These are phyloP conservation scores for Sorex maritimensis DNA, from an alignment of 2,797 vertebrate genomes.

Conservation along the genomic window DNA sequence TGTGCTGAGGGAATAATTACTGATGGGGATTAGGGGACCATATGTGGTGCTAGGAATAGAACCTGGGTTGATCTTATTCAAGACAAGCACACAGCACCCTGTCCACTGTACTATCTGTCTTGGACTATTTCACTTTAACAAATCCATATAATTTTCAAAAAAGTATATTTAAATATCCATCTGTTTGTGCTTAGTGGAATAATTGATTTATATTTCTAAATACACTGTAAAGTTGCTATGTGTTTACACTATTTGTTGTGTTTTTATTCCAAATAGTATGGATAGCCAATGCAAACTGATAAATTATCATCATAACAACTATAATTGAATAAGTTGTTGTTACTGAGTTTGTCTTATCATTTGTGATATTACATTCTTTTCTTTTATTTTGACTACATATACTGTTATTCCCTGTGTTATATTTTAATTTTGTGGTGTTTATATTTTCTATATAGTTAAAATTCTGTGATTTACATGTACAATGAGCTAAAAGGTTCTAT, in stretches of 20 bases:
- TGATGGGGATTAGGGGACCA: no score
- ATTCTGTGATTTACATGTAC: background rate
- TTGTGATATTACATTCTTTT: background rate
- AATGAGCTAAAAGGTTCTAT: no score
- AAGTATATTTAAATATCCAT: background rate
- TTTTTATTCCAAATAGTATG: background rate
- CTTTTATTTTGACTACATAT: background rate
- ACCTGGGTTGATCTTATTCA: no score
- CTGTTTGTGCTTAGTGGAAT: background rate
- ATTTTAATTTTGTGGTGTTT: background rate
- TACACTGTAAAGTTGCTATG: background rate
- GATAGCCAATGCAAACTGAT: background rate
- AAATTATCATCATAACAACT: background rate
- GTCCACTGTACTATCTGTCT: no score
- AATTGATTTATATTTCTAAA: background rate
- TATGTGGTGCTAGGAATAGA: no score
- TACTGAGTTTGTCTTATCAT: background rate
- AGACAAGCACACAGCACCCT: background rate
- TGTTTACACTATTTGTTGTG: background rate
- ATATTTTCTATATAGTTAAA: slow-evolving; percentile 5
- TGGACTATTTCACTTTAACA: no score
- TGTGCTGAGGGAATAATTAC: no score
- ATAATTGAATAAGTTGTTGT: background rate
- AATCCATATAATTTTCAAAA: background rate
- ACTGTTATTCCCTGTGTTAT: background rate